A percentile compares a stretch with the other conserved stretches of the same genome.
These are phyloP conservation scores for Anseranas semipalmata DNA, from an alignment of 2,113 vertebrate species.

Conservation along the genomic window DNA sequence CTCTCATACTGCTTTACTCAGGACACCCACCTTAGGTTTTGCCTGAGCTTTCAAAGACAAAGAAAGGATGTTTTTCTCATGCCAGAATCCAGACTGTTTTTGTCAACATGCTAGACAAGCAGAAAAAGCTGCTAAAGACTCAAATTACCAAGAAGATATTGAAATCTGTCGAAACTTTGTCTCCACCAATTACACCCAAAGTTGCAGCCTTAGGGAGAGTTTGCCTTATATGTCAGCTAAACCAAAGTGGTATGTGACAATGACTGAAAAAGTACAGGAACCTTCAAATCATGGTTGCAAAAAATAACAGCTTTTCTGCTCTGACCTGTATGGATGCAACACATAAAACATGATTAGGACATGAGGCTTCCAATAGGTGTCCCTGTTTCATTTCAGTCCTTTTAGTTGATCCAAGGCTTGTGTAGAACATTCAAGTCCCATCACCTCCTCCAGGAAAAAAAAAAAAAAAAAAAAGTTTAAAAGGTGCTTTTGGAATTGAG, in stretches of 20 bases:
- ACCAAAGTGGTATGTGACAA: not conserved
- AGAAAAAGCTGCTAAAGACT: not conserved
- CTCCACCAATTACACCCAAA: not conserved
- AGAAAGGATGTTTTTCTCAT: not conserved
- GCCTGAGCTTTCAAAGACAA: not conserved
- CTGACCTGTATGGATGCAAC: not conserved
- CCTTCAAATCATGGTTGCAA: not conserved
- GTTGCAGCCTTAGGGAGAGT: not conserved
- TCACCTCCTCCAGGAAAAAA: not conserved
- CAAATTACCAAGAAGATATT: not conserved
- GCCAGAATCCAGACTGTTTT: not conserved
- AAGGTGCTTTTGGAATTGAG: not conserved
- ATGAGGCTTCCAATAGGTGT: not conserved
- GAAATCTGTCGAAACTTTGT: conserved; percentile 21
- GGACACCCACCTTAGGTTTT: not conserved
- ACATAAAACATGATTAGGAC: not conserved
- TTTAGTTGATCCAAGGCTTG: not conserved
- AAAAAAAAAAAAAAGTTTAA: not conserved
- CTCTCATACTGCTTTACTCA: not conserved
- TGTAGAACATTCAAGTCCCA: not conserved
- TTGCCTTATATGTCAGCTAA: not conserved
- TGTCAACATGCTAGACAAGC: not conserved
- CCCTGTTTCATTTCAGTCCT: not conserved
- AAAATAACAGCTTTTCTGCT: not conserved
- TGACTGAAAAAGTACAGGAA: not conserved